phyloP scores from a whole-genome alignment of 2,797 vertebrate genomes.

The Sebastes vulpes region DNA sequence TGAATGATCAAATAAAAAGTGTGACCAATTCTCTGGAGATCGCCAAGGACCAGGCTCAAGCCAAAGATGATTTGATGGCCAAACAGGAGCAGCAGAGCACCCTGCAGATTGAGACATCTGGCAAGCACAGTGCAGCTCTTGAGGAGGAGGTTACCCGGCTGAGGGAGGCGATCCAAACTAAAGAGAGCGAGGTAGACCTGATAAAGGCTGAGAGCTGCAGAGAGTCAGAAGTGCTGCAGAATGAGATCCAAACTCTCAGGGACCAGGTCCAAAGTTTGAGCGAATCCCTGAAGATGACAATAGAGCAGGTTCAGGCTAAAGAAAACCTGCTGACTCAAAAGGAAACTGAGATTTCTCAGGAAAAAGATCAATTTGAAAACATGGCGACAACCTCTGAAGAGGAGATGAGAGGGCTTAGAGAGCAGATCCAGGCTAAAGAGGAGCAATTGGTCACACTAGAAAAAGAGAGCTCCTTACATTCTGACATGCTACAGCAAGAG shows the following conservation, averaged over 20 bases:
- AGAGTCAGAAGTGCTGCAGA: constrained; percentile 43
- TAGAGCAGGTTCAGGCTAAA: constrained; percentile 56
- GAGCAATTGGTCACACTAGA: too few species aligned
- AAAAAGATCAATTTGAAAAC: constrained; percentile 32
- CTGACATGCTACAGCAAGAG: too few species aligned
- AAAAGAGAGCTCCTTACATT: too few species aligned
- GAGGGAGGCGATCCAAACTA: constrained; percentile 35
- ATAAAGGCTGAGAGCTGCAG: constrained; percentile 24
- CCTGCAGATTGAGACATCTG: constrained; percentile 23
- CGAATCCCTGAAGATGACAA: constrained; percentile 34
- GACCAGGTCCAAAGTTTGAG: constrained; percentile 36
- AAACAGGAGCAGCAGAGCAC: constrained; percentile 43
- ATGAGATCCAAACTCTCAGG: constrained; percentile 52
- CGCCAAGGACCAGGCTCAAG: constrained; percentile 39
- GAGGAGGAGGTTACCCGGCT: not conserved
- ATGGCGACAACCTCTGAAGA: constrained; percentile 49
- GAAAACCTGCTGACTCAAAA: constrained; percentile 55
- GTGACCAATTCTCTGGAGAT: constrained; percentile 34
- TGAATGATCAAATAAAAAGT: not conserved
- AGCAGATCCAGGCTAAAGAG: constrained; percentile 32
- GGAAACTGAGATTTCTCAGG: constrained; percentile 53
- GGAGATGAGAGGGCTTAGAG: constrained; percentile 47
- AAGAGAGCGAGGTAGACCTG: constrained; percentile 14
- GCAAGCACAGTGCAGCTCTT: not conserved
- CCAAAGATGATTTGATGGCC: constrained; percentile 34